Conservation (phyloP, 2,797 vertebrate species). For the Lemur catta region DNA sequence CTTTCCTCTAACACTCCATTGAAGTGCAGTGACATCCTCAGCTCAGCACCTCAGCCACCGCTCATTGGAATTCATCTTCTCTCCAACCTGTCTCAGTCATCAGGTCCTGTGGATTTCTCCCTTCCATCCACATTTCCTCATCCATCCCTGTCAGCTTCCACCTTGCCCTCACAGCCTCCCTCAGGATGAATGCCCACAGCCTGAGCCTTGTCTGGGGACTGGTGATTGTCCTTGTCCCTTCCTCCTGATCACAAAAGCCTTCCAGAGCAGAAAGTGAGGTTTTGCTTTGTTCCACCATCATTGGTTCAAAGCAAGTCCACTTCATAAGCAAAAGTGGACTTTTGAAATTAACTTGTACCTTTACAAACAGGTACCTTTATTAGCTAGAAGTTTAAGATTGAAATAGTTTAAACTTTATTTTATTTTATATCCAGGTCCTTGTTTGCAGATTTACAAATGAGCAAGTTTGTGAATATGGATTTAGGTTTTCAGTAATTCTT, state of each 20-base stretch:
- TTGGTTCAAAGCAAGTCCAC: not conserved
- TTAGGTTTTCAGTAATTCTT: not conserved
- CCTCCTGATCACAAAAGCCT: not conserved
- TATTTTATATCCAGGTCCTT: not conserved
- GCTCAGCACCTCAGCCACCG: not conserved
- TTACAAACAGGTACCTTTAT: not conserved
- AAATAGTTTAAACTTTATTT: not conserved
- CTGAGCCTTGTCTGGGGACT: not conserved
- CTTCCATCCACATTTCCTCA: not conserved
- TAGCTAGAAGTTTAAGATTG: not conserved
- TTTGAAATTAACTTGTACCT: not conserved
- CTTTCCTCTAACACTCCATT: not conserved
- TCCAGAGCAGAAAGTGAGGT: not conserved
- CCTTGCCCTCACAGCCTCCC: not conserved
- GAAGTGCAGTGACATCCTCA: not conserved
- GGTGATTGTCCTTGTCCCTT: not conserved
- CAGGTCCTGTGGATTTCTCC: not conserved
- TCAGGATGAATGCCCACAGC: not conserved
- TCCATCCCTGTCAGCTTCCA: not conserved
- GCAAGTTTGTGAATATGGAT: not conserved
- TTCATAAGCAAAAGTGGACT: not conserved
- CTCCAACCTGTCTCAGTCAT: not conserved
- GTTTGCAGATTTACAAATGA: not conserved
- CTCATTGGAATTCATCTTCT: not conserved
- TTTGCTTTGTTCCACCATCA: not conserved